These are phyloP conservation scores for Sylvia borin DNA, from an alignment of 2,797 vertebrate species.

Conservation along the genomic window DNA sequence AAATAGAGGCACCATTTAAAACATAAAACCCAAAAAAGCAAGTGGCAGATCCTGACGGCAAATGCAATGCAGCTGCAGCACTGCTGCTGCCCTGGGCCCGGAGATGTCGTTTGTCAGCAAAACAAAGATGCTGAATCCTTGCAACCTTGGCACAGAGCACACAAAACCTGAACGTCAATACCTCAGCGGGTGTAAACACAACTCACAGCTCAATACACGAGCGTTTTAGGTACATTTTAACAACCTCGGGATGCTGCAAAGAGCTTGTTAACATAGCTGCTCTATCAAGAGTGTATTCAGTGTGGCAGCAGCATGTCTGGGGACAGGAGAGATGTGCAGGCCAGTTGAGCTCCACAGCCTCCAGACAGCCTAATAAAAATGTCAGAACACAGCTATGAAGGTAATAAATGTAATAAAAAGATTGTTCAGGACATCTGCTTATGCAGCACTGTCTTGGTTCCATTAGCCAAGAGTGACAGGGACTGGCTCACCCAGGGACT, in stretches of 20 bases:
- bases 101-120: conserved; percentile 8
- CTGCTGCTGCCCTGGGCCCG: background rate
- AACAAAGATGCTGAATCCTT: conserved; percentile 61
- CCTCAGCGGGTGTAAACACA: background rate
- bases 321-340: background rate
- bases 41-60: background rate
- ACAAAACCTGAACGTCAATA: background rate
- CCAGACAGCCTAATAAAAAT: conserved; percentile 31
- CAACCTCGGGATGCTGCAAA: background rate
- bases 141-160: conserved; percentile 1
- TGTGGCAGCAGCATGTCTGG: background rate
- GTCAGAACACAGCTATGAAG: background rate
- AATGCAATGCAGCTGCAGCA: background rate
- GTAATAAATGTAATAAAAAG: conserved; percentile 33
- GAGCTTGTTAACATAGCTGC: background rate
- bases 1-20: background rate
- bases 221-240: background rate
- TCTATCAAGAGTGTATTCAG: background rate
- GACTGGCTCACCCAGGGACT: background rate
- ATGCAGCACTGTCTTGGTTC: background rate
- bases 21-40: background rate
- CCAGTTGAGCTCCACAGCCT: background rate
- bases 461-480: background rate
- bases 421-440: background rate
- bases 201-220: background rate